Percentiles rank a stretch among this genome's conserved stretches.
These are phyloP conservation scores for Slavum lentiscoides DNA, from an alignment of 2,888 invertebrate species.

Conservation along the genomic window DNA sequence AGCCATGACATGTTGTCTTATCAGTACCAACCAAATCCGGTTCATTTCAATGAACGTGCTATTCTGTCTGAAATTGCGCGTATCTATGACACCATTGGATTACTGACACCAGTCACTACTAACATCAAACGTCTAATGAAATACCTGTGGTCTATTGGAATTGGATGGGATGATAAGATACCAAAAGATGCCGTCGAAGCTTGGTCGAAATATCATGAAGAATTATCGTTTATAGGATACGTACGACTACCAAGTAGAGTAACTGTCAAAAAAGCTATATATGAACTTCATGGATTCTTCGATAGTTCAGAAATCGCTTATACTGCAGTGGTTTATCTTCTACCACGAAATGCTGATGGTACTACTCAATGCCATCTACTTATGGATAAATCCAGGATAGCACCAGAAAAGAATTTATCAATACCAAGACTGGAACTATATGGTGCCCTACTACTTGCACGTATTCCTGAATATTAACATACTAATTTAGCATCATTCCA, in stretches of 20 bases:
- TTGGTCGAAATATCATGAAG: not conserved
- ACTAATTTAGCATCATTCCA: not conserved
- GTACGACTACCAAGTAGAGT: not conserved
- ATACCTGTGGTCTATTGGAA: not conserved
- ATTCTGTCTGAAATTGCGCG: not conserved
- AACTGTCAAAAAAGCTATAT: not conserved
- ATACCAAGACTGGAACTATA: not conserved
- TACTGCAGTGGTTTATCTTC: not conserved
- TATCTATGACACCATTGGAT: not conserved
- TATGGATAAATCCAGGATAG: not conserved
- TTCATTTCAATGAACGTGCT: not conserved
- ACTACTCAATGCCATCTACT: not conserved
- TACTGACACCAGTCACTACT: not conserved
- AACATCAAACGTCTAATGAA: not conserved
- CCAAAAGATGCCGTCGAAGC: not conserved
- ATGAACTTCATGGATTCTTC: not conserved
- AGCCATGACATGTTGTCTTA: not conserved
- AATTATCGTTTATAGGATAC: not conserved
- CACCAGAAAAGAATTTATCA: no score
- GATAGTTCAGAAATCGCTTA: not conserved
- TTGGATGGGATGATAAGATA: not conserved
- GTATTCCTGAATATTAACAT: not conserved
- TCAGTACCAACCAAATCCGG: not conserved
- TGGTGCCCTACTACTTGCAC: not conserved
- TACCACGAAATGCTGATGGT: not conserved